phyloP scores from a whole-genome alignment of 1,140 invertebrate genomes.

The Aphaenogaster rudis region DNA sequence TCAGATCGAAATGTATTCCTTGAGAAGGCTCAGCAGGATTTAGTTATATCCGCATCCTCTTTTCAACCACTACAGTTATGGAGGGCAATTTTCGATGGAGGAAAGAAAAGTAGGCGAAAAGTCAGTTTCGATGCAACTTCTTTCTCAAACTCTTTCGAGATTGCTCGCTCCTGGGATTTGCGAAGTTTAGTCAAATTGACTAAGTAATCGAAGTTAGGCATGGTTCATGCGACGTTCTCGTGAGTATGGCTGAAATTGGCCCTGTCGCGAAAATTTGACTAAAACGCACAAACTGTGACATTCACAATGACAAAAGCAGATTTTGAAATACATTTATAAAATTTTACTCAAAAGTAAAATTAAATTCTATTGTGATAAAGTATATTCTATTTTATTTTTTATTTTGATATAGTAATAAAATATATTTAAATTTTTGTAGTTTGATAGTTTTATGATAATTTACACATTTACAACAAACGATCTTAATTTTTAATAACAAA shows the following conservation, averaged over 20 bases:
- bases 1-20: neutral
- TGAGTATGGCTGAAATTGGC: constrained; percentile 11
- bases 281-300: neutral
- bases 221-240: neutral
- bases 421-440: neutral
- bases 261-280: neutral
- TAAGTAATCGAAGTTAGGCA: constrained; percentile 56
- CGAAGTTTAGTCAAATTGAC: constrained; percentile 59
- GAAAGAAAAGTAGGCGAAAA: constrained; percentile 27
- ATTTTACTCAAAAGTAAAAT: neutral
- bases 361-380: neutral
- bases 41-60: neutral
- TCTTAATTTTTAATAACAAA: too few relatives aligned
- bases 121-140: constrained; percentile 24
- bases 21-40: neutral
- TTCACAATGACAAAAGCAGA: neutral
- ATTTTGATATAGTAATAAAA: neutral
- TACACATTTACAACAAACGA: too few relatives aligned
- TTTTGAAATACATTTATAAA: neutral
- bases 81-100: constrained; percentile 3
- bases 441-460: neutral
- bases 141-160: constrained; percentile 62
- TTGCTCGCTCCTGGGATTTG: constrained; percentile 66
- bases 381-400: neutral
- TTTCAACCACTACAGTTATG: constrained; percentile 6